Evolutionary conservation across 2,888 invertebrate genomes (phyloP).

Genomic region (Trilocha varians): DNA sequence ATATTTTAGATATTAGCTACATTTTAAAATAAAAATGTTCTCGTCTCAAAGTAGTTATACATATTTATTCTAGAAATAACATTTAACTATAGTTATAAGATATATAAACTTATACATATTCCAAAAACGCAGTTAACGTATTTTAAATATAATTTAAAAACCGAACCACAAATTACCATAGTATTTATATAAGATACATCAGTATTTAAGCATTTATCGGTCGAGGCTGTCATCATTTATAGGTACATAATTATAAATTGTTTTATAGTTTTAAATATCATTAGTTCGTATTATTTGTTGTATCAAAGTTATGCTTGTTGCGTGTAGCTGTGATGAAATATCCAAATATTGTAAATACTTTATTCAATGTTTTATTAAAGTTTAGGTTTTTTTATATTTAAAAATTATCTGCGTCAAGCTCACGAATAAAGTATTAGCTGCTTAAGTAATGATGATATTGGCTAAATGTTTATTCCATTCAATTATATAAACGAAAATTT

Average conservation of each 20-base stretch:
- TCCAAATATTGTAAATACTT: constrained; percentile 72
- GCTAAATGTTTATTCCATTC: constrained; percentile 72
- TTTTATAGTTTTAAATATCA: constrained; percentile 59
- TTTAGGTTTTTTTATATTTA: constrained; percentile 42
- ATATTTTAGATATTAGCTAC: no score
- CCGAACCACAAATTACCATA: not conserved
- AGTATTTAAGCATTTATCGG: constrained; percentile 68
- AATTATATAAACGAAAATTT: constrained; percentile 66
- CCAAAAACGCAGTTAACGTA: no score
- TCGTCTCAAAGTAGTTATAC: no score
- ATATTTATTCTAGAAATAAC: not conserved
- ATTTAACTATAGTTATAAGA: not conserved
- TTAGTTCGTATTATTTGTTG: constrained; percentile 55
- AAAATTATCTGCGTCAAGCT: constrained; percentile 53
- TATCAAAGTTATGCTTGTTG: constrained; percentile 65
- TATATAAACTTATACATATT: not conserved
- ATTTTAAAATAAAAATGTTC: no score
- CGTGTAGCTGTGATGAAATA: constrained; percentile 72
- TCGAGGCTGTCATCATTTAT: constrained; percentile 44
- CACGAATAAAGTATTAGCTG: constrained; percentile 63
- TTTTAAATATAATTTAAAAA: not conserved
- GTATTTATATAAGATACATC: constrained; percentile 22
- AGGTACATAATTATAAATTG: constrained; percentile 18
- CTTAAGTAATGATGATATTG: constrained; percentile 59
- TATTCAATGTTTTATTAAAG: constrained; percentile 47